Conservation (phyloP, 92 coral and sea anemone genomes). For the Blastomussa wellsi region DNA sequence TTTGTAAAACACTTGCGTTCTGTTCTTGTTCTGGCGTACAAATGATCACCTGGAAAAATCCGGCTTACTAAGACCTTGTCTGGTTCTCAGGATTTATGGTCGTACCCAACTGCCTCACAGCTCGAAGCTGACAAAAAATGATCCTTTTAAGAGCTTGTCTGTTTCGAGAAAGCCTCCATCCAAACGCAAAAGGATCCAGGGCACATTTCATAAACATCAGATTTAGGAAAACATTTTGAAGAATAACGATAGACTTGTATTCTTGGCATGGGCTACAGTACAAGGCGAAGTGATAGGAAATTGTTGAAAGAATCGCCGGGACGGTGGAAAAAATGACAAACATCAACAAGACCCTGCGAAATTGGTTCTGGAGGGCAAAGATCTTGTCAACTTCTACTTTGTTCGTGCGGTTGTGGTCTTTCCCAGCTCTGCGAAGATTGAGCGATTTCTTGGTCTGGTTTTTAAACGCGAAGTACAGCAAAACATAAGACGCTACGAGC, state of each 20-base stretch:
- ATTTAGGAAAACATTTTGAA: constrained; percentile 7
- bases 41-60: too few relatives aligned
- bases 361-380: constrained; percentile 18
- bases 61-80: background rate
- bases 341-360: constrained; percentile 21
- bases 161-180: constrained; percentile 35
- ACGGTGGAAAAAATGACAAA: constrained; percentile 39
- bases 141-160: constrained; percentile 34
- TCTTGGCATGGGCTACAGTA: constrained; percentile 22
- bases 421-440: constrained; percentile 8
- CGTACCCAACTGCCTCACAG: background rate
- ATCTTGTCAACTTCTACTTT: constrained; percentile 8
- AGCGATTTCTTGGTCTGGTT: constrained; percentile 11
- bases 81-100: background rate
- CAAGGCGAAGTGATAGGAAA: constrained; percentile 3
- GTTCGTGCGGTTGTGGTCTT: background rate
- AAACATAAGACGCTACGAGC: constrained; percentile 4
- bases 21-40: too few relatives aligned
- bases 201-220: constrained; percentile 36
- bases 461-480: constrained; percentile 29
- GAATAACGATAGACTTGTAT: constrained; percentile 12
- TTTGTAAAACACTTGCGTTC: too few relatives aligned
- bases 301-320: constrained; percentile 36
- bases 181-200: constrained; percentile 39
- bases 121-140: background rate